Evolutionary conservation across 2,113 vertebrate species (phyloP).

Genomic region (Sus scrofa): T2T-Sscrofa CM000828.6:66826501-66827000

Average conservation of each 20-base stretch:
- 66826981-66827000: neutral
- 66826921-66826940: neutral
- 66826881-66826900: neutral
- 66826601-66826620: rapidly evolving
- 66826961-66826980: neutral
- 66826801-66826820: neutral
- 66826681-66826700: rapidly evolving
- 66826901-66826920: neutral
- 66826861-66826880: neutral
- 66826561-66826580: neutral
- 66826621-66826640: neutral
- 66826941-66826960: neutral
- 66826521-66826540: constrained; percentile 28
- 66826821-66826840: neutral
- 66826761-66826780: neutral
- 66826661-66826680: neutral
- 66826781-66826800: neutral
- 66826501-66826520: constrained; percentile 70
- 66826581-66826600: neutral
- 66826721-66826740: neutral
- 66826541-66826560: neutral
- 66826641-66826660: rapidly evolving
- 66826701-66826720: neutral
- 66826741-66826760: neutral
- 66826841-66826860: neutral